A percentile compares a stretch with the other conserved stretches of the same genome.
Evolutionary conservation across 2,797 vertebrate species (phyloP).

Genomic region (Ctenopoma multispine): DNA sequence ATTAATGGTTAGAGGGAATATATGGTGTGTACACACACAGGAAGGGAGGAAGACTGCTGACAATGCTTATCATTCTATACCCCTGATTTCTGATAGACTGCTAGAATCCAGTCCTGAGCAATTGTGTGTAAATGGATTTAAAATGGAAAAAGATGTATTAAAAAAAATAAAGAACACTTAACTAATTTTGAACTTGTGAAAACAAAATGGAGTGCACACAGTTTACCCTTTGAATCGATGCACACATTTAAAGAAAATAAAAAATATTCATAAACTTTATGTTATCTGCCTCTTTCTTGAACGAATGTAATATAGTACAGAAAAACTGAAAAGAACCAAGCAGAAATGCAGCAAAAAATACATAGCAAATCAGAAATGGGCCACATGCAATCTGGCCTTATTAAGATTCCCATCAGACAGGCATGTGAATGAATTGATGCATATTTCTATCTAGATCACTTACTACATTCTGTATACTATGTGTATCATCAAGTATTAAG

Average conservation of each 20-base stretch:
- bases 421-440: too few species aligned
- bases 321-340: too few species aligned
- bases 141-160: conserved; percentile 81
- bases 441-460: too few species aligned
- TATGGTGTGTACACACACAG: conserved; percentile 50
- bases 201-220: conserved; percentile 93
- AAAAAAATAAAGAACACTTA: conserved; percentile 87
- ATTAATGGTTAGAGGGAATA: conserved; percentile 57
- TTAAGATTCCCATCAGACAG: too few species aligned
- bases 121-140: conserved; percentile 93
- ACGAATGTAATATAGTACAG: not conserved
- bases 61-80: conserved; percentile 89
- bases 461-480: too few species aligned
- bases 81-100: conserved; percentile 88
- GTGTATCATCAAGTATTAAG: too few species aligned
- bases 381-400: too few species aligned
- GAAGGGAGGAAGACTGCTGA: conserved; percentile 86
- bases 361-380: too few species aligned
- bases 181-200: conserved; percentile 95
- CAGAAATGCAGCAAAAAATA: not conserved
- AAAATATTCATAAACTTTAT: conserved; percentile 77
- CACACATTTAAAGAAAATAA: conserved; percentile 90
- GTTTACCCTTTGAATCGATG: conserved; percentile 96
- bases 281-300: conserved; percentile 56
- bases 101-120: conserved; percentile 89